Base-by-base conservation (phyloP, 2,888 invertebrate genomes). In the Sericinus montela region DNA sequence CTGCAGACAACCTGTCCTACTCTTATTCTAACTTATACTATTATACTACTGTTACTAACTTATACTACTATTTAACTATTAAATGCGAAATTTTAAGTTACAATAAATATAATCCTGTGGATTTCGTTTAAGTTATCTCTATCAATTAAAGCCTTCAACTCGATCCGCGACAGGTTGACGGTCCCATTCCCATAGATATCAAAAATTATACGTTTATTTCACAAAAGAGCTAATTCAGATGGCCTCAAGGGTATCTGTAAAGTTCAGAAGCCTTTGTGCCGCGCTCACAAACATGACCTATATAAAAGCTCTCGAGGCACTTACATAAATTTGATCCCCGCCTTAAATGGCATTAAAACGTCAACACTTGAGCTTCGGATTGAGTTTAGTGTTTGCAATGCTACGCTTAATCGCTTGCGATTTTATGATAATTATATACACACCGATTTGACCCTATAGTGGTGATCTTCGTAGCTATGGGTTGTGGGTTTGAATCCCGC, bases 241-340 rank as follows among this genome's bases (percentile, higher is more conserved):
- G 14, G 35, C 11, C 23, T 37, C 41, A 42, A 44, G 44, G 44
- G 39, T 19, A 49, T 35, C 40, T 38, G 3, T 23, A 45, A 45
- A 40, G 36, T 25, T 41, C 46, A 46, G 45, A 46, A 46, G 46
- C 40, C 39, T 46, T 46, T 46, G 39, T 46, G 28, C 35, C 35
- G 15, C 13, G 32, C 11, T 45, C 28, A 25, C 41, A 46, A 51
- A 48, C 47, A 48, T 41, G 47, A 48, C 47, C 41, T 52, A 51
- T 64, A 62, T 56, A 58, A 62, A 60, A 56, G 46, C 63, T 59
- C 62, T 52, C 16, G 54, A 57, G 58, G 62, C 60, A 60, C 65
- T 75, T 69, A 73, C 72, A 71, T 63, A 68, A 73, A 75, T 75
- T 66, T 63, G 58, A 69, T 68, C 59, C 53, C 57, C 53, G 58